Evolutionary conservation across 1,140 invertebrate genomes (phyloP).

Genomic region (Tetramorium alpestre): DNA sequence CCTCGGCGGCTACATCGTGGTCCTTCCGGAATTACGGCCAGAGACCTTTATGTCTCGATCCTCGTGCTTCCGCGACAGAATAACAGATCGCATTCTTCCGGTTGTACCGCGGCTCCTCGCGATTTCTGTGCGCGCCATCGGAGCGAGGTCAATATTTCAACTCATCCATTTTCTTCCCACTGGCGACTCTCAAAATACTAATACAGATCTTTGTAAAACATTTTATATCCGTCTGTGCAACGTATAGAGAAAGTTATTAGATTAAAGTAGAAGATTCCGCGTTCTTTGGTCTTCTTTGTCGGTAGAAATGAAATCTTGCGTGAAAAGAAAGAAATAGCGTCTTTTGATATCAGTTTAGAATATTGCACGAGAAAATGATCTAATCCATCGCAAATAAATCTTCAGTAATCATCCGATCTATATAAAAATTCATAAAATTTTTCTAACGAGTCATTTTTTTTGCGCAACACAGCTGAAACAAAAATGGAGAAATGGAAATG

Average conservation of each 20-base stretch:
- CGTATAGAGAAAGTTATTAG: background rate
- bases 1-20: background rate
- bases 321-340: background rate
- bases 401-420: background rate
- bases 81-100: conserved; percentile 46
- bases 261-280: background rate
- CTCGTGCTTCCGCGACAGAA: conserved; percentile 46
- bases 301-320: background rate
- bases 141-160: conserved; percentile 19
- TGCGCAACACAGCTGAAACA: background rate
- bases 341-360: background rate
- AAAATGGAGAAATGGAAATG: conserved; percentile 33
- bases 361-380: background rate
- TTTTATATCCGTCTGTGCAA: background rate
- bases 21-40: conserved; percentile 46
- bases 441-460: background rate
- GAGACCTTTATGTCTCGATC: conserved; percentile 44
- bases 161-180: background rate
- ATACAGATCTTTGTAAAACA: background rate
- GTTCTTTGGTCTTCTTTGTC: background rate
- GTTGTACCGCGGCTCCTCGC: background rate
- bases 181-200: conserved; percentile 16
- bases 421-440: conserved; percentile 43
- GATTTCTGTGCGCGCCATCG: conserved; percentile 18
- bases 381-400: background rate